These are phyloP conservation scores for Sebastes fasciatus DNA, from an alignment of 2,113 vertebrate genomes.

Conservation along the genomic window DNA sequence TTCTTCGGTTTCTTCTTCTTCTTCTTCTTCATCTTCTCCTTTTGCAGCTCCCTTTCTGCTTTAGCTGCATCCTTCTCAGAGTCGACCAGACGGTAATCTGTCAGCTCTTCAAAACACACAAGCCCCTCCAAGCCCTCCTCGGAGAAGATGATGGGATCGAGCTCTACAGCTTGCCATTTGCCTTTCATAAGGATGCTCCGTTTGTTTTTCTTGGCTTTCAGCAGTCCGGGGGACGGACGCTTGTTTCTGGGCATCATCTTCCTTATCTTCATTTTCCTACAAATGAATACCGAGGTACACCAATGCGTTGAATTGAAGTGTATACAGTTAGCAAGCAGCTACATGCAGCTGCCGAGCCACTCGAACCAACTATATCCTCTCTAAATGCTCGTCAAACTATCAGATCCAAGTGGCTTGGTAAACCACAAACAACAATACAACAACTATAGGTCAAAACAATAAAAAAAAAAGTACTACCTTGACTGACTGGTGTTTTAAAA, in stretches of 20 bases:
- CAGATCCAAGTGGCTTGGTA: rapidly evolving
- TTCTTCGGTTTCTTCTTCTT: slow-evolving; percentile 80
- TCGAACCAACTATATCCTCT: not conserved
- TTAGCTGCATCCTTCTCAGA: slow-evolving; percentile 68
- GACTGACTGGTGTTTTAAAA: not conserved
- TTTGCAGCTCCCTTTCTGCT: slow-evolving; percentile 76
- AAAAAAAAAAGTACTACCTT: not conserved
- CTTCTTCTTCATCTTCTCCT: slow-evolving; percentile 78
- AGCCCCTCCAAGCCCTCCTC: slow-evolving; percentile 90
- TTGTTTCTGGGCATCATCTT: slow-evolving; percentile 69
- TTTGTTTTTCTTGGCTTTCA: slow-evolving; percentile 61
- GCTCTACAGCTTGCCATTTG: slow-evolving; percentile 88
- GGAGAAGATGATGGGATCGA: slow-evolving; percentile 90
- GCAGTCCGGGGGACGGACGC: slow-evolving; percentile 15
- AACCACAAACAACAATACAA: not conserved
- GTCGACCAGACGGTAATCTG: slow-evolving; percentile 88
- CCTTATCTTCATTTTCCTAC: slow-evolving; percentile 86
- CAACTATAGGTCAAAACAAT: no score
- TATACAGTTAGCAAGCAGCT: slow-evolving; percentile 3
- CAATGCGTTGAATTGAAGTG: not conserved
- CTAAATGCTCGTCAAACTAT: not conserved
- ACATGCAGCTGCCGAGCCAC: not conserved
- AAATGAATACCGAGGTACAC: not conserved
- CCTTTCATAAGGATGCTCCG: slow-evolving; percentile 88
- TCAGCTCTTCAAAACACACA: slow-evolving; percentile 95